phyloP scores from a whole-genome alignment of 2,113 vertebrate genomes.

The Phylloscopus trochilus region DNA sequence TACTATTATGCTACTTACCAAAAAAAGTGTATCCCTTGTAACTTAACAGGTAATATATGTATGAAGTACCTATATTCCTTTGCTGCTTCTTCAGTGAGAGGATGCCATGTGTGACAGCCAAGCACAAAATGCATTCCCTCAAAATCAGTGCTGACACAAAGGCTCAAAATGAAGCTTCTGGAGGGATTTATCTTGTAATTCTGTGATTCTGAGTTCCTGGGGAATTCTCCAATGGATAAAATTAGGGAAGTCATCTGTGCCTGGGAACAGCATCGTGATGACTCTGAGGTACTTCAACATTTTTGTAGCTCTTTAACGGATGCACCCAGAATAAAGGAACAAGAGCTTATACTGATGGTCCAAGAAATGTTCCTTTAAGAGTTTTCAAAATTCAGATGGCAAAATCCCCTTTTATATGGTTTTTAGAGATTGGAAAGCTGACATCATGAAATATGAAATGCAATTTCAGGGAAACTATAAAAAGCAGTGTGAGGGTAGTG shows the following conservation, averaged over 20 bases:
- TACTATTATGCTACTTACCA: neutral
- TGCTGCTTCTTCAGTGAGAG: neutral
- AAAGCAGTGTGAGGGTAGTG: neutral
- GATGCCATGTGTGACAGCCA: accelerated
- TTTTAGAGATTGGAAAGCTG: neutral
- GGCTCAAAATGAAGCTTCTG: neutral
- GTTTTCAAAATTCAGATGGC: neutral
- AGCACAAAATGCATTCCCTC: neutral
- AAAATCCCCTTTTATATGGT: neutral
- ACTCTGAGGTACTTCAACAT: neutral
- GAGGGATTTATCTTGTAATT: neutral
- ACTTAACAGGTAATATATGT: neutral
- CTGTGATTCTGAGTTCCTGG: neutral
- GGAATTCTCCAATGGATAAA: neutral
- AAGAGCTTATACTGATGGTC: neutral
- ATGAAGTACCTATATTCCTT: neutral
- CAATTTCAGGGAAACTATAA: neutral
- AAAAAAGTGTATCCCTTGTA: neutral
- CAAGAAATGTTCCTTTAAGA: neutral
- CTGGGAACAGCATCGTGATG: accelerated
- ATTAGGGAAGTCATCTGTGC: neutral
- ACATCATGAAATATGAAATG: neutral
- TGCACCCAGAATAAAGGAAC: neutral
- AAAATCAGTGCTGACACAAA: neutral
- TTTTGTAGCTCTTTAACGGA: neutral